Evolutionary conservation across 2,797 vertebrate genomes (phyloP).

Genomic region (Rhynchonycteris naso): DNA sequence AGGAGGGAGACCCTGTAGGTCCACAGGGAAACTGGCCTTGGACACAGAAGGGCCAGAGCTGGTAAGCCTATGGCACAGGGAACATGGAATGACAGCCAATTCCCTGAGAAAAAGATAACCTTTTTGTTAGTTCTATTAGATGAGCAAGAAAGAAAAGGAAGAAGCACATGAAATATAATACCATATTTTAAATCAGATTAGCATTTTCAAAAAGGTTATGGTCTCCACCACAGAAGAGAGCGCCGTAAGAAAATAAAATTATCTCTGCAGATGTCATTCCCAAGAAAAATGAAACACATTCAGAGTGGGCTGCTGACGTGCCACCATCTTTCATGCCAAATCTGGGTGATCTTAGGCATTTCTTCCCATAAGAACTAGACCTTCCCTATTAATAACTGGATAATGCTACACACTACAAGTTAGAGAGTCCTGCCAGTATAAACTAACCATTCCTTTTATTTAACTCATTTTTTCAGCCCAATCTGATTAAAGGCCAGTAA

Average conservation of each 20-base stretch:
- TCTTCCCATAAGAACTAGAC: conserved; percentile 35
- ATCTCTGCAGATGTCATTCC: conserved; percentile 74
- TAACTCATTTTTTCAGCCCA: conserved; percentile 33
- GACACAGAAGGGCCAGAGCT: neutral
- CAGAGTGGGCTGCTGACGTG: conserved; percentile 49
- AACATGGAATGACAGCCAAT: neutral
- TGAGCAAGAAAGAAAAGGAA: conserved; percentile 55
- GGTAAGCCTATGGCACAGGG: neutral
- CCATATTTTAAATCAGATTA: conserved; percentile 73
- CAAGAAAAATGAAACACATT: conserved; percentile 73
- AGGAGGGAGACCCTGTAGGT: neutral
- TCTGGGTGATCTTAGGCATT: conserved; percentile 47
- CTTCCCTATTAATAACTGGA: conserved; percentile 31
- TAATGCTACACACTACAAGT: neutral
- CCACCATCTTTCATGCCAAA: conserved; percentile 56
- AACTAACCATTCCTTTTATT: conserved; percentile 22
- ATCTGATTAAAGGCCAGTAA: neutral
- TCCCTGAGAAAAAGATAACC: conserved; percentile 17
- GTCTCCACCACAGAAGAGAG: conserved; percentile 58
- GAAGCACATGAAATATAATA: conserved; percentile 61
- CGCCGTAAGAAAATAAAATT: conserved; percentile 76
- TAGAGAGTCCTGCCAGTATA: neutral
- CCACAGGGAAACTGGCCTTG: neutral
- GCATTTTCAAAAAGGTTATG: conserved; percentile 77
- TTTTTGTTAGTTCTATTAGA: conserved; percentile 41